Base-by-base conservation (phyloP, 2,797 vertebrate species). In the Chiroxiphia lanceolata region DNA sequence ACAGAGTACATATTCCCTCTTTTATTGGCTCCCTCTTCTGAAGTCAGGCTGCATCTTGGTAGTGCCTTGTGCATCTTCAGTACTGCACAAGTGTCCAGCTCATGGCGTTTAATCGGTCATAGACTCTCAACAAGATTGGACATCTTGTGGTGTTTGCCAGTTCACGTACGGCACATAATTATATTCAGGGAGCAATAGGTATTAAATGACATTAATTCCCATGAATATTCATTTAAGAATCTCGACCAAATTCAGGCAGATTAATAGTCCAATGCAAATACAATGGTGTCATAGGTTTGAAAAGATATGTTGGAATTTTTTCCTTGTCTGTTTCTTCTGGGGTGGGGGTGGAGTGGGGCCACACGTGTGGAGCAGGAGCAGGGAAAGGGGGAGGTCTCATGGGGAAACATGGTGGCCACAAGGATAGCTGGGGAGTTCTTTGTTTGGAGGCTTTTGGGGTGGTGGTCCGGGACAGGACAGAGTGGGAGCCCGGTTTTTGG, bases 201-300 rank as follows among this genome's bases (percentile, higher is more conserved):
- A 93, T 82, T 90, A 96, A 96, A 93, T 90, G 48, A 84, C 85
- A 91, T 95, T 94, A 96, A 96, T 93, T 95, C 21, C 83, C 51
- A 96, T 96, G 93, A 96, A 96, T 96, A 96, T 96, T 94, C 95
- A 96, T 87, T 90, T 89, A 53, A 88, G 91, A 67, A 76, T 72
- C 77, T 81, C 51, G 42, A 95, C 93, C 85, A 90, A 94, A 93
- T 86, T 96, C 65, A 70, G 91, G 93, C 91, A 93, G 95, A 95
- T 95, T 91, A 90, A 96, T 91, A 94, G 89, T 38, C 72, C 74
- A 75, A 36, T 0, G 5, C 77, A 94, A 94, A 96, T 96, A 82
- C 95, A 76, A 91, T 63, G 38, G 38, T 40, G 38, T 40, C 38
- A 40, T 14, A 14, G 38, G 38, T 40, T 40, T 40, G 38, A 40